Percentiles rank a stretch among this genome's conserved stretches.
phyloP scores from a whole-genome alignment of 2,888 invertebrate genomes.

The Tinea trinotella region DNA sequence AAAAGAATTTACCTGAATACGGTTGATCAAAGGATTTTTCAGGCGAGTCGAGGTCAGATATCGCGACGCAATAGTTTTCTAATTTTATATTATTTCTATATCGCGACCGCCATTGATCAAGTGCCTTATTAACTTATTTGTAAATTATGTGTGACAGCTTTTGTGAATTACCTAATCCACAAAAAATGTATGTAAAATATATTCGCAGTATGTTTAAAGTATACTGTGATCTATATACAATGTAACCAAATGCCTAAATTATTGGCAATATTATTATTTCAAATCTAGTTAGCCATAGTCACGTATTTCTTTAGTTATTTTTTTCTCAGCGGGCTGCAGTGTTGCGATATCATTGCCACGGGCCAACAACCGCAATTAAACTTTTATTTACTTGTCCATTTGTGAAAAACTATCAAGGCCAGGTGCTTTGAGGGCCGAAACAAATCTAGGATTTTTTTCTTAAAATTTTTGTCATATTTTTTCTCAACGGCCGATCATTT shows the following conservation, averaged over 20 bases:
- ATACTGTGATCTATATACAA: too few relatives aligned
- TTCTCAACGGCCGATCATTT: constrained; percentile 23
- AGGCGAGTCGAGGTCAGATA: too few relatives aligned
- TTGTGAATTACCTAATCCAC: too few relatives aligned
- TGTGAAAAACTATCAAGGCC: constrained; percentile 59
- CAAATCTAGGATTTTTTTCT: constrained; percentile 51
- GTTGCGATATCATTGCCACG: constrained; percentile 29
- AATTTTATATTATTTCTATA: too few relatives aligned
- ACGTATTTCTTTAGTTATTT: neutral
- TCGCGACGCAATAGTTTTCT: too few relatives aligned
- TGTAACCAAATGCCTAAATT: neutral
- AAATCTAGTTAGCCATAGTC: neutral
- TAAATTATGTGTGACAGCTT: too few relatives aligned
- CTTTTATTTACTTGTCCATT: constrained; percentile 34
- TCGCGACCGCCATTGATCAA: too few relatives aligned
- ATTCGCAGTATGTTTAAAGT: too few relatives aligned
- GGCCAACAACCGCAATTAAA: constrained; percentile 45
- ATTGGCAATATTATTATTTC: constrained; percentile 5
- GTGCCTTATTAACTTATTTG: too few relatives aligned
- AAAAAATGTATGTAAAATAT: too few relatives aligned
- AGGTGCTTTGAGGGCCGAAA: constrained; percentile 46
- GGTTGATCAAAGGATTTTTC: too few relatives aligned
- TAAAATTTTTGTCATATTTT: constrained; percentile 11
- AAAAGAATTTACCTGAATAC: too few relatives aligned
- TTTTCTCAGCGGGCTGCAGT: constrained; percentile 2